Base-by-base conservation (phyloP, 1,140 invertebrate genomes). In the Leptopilina boulardi region DNA sequence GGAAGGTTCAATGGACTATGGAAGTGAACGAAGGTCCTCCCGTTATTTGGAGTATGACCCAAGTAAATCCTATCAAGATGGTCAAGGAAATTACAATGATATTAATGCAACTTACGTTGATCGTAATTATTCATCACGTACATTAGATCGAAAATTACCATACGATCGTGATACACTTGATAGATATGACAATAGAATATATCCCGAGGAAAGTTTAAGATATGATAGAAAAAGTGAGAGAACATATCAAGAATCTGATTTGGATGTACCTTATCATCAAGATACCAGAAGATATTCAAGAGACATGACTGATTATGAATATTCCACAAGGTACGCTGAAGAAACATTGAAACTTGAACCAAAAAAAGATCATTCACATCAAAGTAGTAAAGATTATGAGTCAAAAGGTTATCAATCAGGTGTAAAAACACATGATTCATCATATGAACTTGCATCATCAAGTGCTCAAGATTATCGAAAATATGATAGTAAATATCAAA, bases 1-100 rank as follows among this genome's bases (percentile, higher is more conserved):
- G 75, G 90, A 91, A 76, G 93, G 93, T 88, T 93, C 91, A 89
- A 93, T 93, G 86, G 93, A 93, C 88, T 93, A 93, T 86, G 93
- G 91, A 82, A 93, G 87, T 82, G 93, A 91, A 83, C 92, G 91
- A 82, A 92, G 91, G 83, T 88, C 89, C 76, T 91, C 90, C 81
- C 88, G 87, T 81, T 91, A 91, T 84, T 82, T 89, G 84, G 89
- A 91, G 75, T 90, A 90, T 77, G 84, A 85, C 19, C n/a, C 75
- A 2, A 47, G 75, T n/a, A 81, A 80, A 19, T 79, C 80, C 70
- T 76, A 80, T 23, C 74, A 41, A 19, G 80, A 80, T 34, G 77
- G 19, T 34, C 15, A 74, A 11, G 54, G 38, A 8, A 76, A 75
- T 13, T 87, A 84, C 56, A 81, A 81, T 2, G 74, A 77, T 1